A percentile compares a stretch with the other conserved stretches of the same genome.
These are phyloP conservation scores for Vicugna pacos DNA, from an alignment of 2,113 vertebrate genomes.

Conservation along the genomic window DNA sequence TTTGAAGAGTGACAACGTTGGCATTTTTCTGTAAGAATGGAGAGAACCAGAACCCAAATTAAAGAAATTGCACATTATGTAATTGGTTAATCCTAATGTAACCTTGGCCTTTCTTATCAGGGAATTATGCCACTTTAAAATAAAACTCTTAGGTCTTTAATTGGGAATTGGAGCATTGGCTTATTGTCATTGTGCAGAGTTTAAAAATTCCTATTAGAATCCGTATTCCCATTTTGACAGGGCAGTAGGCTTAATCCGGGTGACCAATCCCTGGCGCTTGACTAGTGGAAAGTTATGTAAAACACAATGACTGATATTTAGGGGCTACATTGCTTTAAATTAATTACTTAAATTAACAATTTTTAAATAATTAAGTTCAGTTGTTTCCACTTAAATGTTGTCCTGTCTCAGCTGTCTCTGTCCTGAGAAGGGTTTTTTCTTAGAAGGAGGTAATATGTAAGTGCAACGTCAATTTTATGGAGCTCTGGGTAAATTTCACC, in stretches of 20 bases:
- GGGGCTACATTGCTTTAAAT: neutral
- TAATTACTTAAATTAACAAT: neutral
- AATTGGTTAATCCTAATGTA: slow-evolving; percentile 2
- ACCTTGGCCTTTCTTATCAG: neutral
- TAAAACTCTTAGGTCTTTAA: neutral
- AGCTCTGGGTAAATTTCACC: slow-evolving; percentile 58
- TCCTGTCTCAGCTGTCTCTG: neutral
- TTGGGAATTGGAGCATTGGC: neutral
- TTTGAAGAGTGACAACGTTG: neutral
- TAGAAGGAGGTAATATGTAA: neutral
- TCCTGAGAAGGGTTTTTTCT: neutral
- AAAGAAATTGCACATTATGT: neutral
- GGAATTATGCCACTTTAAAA: slow-evolving; percentile 21
- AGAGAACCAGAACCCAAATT: neutral
- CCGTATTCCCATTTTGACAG: neutral
- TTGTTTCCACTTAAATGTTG: neutral
- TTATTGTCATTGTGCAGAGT: neutral
- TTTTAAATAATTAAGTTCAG: neutral
- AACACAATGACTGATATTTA: slow-evolving; percentile 27
- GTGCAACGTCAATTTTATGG: neutral
- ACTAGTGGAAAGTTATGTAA: neutral
- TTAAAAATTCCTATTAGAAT: neutral
- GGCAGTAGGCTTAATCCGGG: neutral
- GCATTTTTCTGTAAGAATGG: slow-evolving; percentile 16
- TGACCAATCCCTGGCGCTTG: neutral